Evolutionary conservation across 1,140 invertebrate species (phyloP).

Genomic region (Pentalonia nigronervosa): DNA sequence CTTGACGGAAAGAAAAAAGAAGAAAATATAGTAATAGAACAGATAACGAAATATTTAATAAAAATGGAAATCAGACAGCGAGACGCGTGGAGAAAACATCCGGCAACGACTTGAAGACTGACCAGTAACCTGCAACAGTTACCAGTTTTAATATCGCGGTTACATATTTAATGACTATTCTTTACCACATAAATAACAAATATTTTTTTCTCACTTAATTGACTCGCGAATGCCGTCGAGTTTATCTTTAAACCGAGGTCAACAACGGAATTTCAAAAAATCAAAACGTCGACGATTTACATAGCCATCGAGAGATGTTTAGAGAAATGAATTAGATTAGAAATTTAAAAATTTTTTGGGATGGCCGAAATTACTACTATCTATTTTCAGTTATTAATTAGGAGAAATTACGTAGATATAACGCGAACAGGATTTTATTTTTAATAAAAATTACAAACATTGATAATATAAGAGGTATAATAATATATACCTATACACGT

Average conservation of each 20-base stretch:
- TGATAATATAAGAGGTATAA: neutral
- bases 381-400: neutral
- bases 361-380: neutral
- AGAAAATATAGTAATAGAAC: too few relatives aligned
- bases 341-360: neutral
- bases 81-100: too few relatives aligned
- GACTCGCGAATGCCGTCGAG: neutral
- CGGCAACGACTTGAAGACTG: too few relatives aligned
- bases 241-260: neutral
- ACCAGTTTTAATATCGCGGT: neutral
- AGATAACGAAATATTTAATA: too few relatives aligned
- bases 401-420: neutral
- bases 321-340: too few relatives aligned
- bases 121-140: neutral
- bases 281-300: neutral
- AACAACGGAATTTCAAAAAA: neutral
- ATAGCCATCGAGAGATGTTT: neutral
- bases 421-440: neutral
- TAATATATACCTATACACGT: neutral
- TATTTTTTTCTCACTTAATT: neutral
- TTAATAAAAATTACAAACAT: too few relatives aligned
- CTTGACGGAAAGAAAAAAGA: neutral
- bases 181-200: neutral
- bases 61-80: too few relatives aligned
- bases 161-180: neutral